Base-by-base conservation (phyloP, 2,113 vertebrate genomes). In the Neomonachus schauinslandi region DNA sequence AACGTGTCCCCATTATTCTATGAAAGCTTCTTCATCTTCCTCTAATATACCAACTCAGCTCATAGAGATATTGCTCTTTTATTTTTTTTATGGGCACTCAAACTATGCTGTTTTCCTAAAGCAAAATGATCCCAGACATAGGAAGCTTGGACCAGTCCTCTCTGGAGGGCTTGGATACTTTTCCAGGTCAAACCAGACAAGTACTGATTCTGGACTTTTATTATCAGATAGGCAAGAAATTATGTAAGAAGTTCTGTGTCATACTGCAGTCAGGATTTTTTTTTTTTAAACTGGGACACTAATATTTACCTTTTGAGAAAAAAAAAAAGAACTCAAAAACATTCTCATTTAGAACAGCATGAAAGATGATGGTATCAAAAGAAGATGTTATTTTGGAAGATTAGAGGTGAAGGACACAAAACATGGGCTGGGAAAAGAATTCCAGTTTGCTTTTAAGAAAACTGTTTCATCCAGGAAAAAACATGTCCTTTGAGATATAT, bases 61-160 rank as follows among this genome's bases (percentile, higher is more conserved):
- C 11, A 10, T 18, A 26, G 13, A 49, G 5, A 42, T 33, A 76
- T 72, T 55, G 63, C 14, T 31, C 4, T 61, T 61, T 90, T 77
- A 14, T 31, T 77, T 42, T 42, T 96, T 79, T 31, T 31, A 4
- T 51, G 76, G 91, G 59, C 3, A 93, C 42, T 77, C 51, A 91
- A 3, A 49, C 22, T 57, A 42, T 16, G 24, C 89, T 94, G 19
- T 10, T 97, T 79, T 91, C 61, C 93, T 96, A 97, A 97, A 88
- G 6, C 26, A 89, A 59, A 82, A 53, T 19, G 21, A 19, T 87
- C 36, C 87, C 21, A 31, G 49, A 91, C 76, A 57, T 0, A 87
- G 61, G 46, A 69, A 77, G 33, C 42, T 89, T 67, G 93, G 46
- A 42, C 5, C 16, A 85, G 42, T 39, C 0, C 69, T 91, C 59